Base-by-base conservation (phyloP, 2,113 vertebrate species). In the Procavia capensis region DNA sequence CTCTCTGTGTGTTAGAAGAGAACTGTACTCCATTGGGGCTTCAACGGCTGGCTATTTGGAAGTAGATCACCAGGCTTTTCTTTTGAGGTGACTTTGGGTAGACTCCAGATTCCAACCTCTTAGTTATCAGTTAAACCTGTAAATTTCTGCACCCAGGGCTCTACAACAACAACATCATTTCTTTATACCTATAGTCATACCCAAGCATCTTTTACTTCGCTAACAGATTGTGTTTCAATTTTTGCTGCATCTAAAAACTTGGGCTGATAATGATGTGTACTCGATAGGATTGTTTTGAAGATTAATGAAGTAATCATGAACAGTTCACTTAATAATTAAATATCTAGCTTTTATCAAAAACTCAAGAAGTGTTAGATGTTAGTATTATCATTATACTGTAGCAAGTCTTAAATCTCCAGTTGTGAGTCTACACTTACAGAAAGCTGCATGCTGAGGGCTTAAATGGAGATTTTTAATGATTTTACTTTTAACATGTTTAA, bases 401-500 rank as follows among this genome's bases (percentile, higher is more conserved):
- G 14, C 39, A 85, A 85, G 9, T 74, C 19, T 80, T 86, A 96
- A 80, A 20, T 68, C 34, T 94, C 20, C 5, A 92, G 24, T 47
- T 39, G 31, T 39, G 84, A 85, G 82, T 94, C 63, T 76, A 0
- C 61, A 47, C 10, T 63, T 54, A 87, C 0, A 93, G 45, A 78
- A 79, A 91, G 14, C 19, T 68, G 75, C 22, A 66, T 54, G 6
- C 31, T 9, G 29, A 36, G 13, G 64, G 17, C 29, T 91, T 88
- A 63, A 25, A 36, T 39, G 27, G 95, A 93, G n/a, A 83, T 88
- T 86, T 86, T 72, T 76, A 64, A 41, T 1, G 2, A 83, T 91
- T 86, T 89, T 76, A 45, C n/a, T 93, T 90, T 17, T 85, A 70
- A 79, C 54, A 82, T 78, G 50, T 75, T n/a, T 87, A 78, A 87